Evolutionary conservation across 2,888 invertebrate genomes (phyloP).

Genomic region (Chrysodeixis includens): DNA sequence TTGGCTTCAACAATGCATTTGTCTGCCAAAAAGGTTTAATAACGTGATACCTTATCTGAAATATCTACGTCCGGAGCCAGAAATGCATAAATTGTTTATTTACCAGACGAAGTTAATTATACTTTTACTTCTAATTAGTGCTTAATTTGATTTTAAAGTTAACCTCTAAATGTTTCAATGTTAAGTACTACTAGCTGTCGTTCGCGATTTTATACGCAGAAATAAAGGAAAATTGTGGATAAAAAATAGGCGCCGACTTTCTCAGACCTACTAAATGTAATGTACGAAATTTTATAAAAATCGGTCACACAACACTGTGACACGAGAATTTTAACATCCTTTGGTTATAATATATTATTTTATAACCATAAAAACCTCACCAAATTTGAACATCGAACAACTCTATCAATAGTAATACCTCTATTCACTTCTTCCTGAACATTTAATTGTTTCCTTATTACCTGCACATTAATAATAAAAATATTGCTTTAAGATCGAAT

Average conservation of each 20-base stretch:
- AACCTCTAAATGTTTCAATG: neutral
- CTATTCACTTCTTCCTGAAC: neutral
- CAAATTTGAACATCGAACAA: neutral
- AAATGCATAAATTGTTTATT: constrained; percentile 1
- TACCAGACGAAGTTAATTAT: neutral
- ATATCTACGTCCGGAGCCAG: neutral
- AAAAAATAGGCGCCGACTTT: too few relatives aligned
- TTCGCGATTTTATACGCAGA: too few relatives aligned
- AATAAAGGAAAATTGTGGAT: too few relatives aligned
- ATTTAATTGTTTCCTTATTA: neutral
- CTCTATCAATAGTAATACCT: neutral
- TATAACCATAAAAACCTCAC: too few relatives aligned
- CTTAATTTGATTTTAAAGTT: neutral
- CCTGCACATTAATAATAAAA: neutral
- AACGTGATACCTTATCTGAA: neutral
- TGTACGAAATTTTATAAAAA: too few relatives aligned
- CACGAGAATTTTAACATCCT: too few relatives aligned
- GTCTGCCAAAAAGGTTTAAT: constrained; percentile 3
- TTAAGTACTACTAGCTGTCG: too few relatives aligned
- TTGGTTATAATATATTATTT: too few relatives aligned
- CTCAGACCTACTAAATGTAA: too few relatives aligned
- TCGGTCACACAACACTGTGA: too few relatives aligned
- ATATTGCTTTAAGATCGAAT: neutral
- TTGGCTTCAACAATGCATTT: neutral
- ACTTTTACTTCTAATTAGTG: neutral